Base-by-base conservation (phyloP, 2,888 invertebrate species). In the Colostygia pectinataria region DNA sequence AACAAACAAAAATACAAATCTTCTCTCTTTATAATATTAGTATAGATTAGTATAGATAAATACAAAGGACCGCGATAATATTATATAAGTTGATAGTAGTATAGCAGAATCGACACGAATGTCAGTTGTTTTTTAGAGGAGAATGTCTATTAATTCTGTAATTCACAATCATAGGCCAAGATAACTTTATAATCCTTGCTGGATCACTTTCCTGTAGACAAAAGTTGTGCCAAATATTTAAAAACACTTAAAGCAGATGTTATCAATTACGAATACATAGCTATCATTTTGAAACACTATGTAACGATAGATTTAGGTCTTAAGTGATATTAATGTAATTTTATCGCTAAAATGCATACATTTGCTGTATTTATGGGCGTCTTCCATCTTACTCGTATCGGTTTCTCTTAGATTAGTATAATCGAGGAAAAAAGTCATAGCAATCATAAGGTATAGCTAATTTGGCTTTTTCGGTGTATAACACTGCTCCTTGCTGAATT, bases 351-450 rank as follows among this genome's bases (percentile, higher is more conserved):
- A 83, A 84, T 82, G 80, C 79, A 85, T 83, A 85, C 76, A 80
- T 80, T 83, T 87, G 89, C 88, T 90, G 87, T 90, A 86, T 85
- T 86, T 89, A 88, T 85, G 74, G 78, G 88, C 89, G 89, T 90
- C 89, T 90, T 90, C 89, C 89, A 90, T 82, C 86, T 85, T 83
- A 83, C 71, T 84, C 74, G 58, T 81, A 81, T 84, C 77, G 72
- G 77, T 85, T 83, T 78, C 77, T 83, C 71, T 79, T 84, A 84
- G 81, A 70, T 60, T 72, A 75, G 53, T 69, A 62, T 66, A 51
- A 61, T 70, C 54, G 71, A 65, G 73, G 75, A 61, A 68, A 68
- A 65, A 69, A 70, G 57, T 67, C 68, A 33, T 44, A 39, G 60
- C 53, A 36, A 49, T 37, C 25, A 44, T 39, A 57, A 52, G 27